Evolutionary conservation across 2,113 vertebrate genomes (phyloP).

Genomic region (Pterophyllum scalare): DNA sequence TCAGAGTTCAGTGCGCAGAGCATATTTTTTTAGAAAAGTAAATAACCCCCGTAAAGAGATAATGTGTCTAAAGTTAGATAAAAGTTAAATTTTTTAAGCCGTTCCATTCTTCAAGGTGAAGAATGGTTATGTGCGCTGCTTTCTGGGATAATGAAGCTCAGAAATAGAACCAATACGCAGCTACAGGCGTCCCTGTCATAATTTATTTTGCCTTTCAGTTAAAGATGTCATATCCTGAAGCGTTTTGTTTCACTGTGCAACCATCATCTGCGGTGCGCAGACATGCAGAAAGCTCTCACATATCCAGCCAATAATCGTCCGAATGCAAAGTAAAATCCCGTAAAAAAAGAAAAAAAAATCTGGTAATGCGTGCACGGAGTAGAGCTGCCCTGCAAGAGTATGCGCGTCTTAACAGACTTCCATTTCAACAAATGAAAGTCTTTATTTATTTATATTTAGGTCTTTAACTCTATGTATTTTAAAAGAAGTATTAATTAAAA

Average conservation of each 20-base stretch:
- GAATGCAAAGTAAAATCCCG: background rate
- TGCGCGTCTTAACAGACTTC: background rate
- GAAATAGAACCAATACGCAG: background rate
- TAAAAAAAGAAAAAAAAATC: background rate
- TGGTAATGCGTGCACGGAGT: background rate
- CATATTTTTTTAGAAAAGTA: background rate
- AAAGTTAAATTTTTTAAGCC: background rate
- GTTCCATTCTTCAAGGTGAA: background rate
- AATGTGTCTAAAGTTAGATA: background rate
- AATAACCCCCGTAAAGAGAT: background rate
- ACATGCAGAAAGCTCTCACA: constrained; percentile 24
- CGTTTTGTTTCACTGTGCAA: background rate
- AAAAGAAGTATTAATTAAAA: background rate
- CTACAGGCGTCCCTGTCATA: background rate
- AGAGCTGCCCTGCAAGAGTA: background rate
- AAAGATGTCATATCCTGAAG: constrained; percentile 7
- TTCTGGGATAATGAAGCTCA: background rate
- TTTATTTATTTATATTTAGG: background rate
- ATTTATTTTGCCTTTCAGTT: background rate
- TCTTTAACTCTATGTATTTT: background rate
- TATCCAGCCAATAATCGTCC: background rate
- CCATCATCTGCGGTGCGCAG: constrained; percentile 28
- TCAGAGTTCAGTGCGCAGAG: background rate
- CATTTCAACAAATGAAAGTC: background rate
- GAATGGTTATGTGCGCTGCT: background rate